Percentiles rank a stretch among this genome's conserved stretches.
phyloP scores from a whole-genome alignment of 92 coral and sea anemone genomes.

The Isaurus tuberculatus region DNA sequence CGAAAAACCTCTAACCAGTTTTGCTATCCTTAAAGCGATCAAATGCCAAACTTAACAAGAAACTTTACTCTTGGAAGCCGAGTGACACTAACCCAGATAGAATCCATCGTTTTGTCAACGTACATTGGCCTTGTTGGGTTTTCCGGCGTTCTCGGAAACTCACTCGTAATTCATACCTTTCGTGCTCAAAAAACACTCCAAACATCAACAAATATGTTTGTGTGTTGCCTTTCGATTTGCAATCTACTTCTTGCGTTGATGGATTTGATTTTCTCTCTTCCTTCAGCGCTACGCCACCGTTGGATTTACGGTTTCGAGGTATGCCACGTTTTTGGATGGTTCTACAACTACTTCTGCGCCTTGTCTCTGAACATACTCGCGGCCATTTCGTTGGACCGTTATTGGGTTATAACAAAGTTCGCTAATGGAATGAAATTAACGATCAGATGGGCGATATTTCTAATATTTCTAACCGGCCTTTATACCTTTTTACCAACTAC shows the following conservation, averaged over 20 bases:
- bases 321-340: conserved; percentile 72
- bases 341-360: conserved; percentile 74
- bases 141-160: conserved; percentile 81
- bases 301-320: conserved; percentile 75
- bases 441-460: conserved; percentile 65
- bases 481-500: conserved; percentile 77
- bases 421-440: conserved; percentile 76
- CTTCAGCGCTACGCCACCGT: conserved; percentile 65
- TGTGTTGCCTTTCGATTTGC: conserved; percentile 80
- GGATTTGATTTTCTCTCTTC: conserved; percentile 80
- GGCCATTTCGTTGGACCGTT: conserved; percentile 86
- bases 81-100: conserved; percentile 21
- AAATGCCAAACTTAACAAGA: neutral
- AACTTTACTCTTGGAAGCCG: neutral
- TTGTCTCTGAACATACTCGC: conserved; percentile 84
- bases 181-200: conserved; percentile 65
- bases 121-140: conserved; percentile 76
- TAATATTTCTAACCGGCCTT: conserved; percentile 65
- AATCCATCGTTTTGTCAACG: conserved; percentile 54
- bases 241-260: conserved; percentile 72
- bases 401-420: conserved; percentile 87
- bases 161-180: conserved; percentile 74
- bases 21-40: neutral
- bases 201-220: conserved; percentile 84
- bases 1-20: no score